Evolutionary conservation across 92 coral and sea anemone genomes (phyloP).

Genomic region (Paramuricea clavata): DNA sequence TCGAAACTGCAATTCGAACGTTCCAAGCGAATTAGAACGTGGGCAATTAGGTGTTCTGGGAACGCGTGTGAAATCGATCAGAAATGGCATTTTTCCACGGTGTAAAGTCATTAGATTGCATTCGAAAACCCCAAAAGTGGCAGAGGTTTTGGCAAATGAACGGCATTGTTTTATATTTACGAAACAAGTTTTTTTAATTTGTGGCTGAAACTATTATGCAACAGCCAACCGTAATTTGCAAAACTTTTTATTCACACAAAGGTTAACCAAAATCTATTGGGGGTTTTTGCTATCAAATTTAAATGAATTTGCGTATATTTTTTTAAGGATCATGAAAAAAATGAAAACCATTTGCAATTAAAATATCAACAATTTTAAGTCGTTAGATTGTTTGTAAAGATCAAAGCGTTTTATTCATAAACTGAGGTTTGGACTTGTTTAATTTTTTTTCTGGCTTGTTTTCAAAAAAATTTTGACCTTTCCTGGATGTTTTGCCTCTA

Average conservation of each 20-base stretch:
- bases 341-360: background rate
- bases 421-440: background rate
- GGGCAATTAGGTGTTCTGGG: background rate
- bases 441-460: background rate
- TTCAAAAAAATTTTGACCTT: background rate
- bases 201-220: slow-evolving; percentile 3
- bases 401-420: background rate
- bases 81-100: background rate
- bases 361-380: background rate
- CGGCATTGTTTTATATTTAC: slow-evolving; percentile 8
- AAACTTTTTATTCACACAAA: background rate
- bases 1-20: slow-evolving; percentile 6
- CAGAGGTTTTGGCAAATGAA: slow-evolving; percentile 3
- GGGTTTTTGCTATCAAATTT: background rate
- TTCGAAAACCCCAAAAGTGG: background rate
- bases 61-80: slow-evolving; percentile 15
- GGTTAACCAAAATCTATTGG: background rate
- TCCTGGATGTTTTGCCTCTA: background rate
- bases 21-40: background rate
- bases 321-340: background rate
- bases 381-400: background rate
- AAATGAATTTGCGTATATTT: background rate
- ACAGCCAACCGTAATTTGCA: slow-evolving; percentile 1
- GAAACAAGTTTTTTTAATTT: slow-evolving; percentile 8
- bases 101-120: slow-evolving; percentile 13